Evolutionary conservation across 1,140 invertebrate species (phyloP).

Genomic region (Oryzaephilus surinamensis): DNA sequence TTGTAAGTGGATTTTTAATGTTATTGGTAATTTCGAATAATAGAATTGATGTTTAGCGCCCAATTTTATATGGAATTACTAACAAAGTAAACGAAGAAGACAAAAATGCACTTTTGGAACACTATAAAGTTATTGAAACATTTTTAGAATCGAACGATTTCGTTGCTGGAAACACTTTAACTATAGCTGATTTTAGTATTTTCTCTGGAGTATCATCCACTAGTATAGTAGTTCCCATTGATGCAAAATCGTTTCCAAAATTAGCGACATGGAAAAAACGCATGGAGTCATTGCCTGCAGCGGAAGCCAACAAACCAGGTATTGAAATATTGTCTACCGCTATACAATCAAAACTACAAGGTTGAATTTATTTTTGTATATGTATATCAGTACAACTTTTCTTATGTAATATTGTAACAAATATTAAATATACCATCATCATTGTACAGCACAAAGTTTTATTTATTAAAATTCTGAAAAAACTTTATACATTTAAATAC

Average conservation of each 20-base stretch:
- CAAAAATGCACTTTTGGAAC: slow-evolving; percentile 12
- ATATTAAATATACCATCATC: too few relatives aligned
- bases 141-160: slow-evolving; percentile 41
- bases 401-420: too few relatives aligned
- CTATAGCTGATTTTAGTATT: slow-evolving; percentile 49
- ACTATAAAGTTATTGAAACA: slow-evolving; percentile 44
- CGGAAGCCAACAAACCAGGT: slow-evolving; percentile 18
- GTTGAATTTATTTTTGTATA: too few relatives aligned
- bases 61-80: too few relatives aligned
- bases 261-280: slow-evolving; percentile 32
- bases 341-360: too few relatives aligned
- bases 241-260: slow-evolving; percentile 20
- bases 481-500: too few relatives aligned
- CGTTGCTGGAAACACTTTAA: slow-evolving; percentile 46
- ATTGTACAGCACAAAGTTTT: too few relatives aligned
- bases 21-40: too few relatives aligned
- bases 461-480: too few relatives aligned
- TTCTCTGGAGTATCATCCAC: slow-evolving; percentile 19
- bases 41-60: too few relatives aligned
- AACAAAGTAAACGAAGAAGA: slow-evolving; percentile 3
- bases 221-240: slow-evolving; percentile 21
- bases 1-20: too few relatives aligned
- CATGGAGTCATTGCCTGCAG: slow-evolving; percentile 33
- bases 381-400: too few relatives aligned
- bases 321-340: neutral